Evolutionary conservation across 2,888 invertebrate genomes (phyloP).

Genomic region (Tachystola acroxantha): DNA sequence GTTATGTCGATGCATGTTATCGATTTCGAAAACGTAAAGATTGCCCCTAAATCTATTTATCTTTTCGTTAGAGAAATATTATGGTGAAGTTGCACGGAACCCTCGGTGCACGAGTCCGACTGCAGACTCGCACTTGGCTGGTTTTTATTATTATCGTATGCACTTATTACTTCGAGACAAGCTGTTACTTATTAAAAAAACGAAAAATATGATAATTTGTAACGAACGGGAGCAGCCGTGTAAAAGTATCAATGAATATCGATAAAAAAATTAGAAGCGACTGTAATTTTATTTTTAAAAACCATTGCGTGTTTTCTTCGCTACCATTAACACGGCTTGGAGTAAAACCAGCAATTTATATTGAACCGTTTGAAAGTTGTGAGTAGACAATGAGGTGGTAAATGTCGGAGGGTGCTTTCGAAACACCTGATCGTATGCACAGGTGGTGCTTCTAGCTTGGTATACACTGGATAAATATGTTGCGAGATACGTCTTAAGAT

Average conservation of each 20-base stretch:
- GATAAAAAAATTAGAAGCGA: background rate
- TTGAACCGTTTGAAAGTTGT: background rate
- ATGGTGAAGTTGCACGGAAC: no score
- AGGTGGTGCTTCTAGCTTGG: slow-evolving; percentile 36
- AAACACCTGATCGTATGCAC: slow-evolving; percentile 51
- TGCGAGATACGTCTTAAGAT: slow-evolving; percentile 28
- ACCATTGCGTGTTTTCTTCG: slow-evolving; percentile 13
- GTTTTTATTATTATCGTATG: background rate
- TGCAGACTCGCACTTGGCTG: no score
- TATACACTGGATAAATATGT: slow-evolving; percentile 22
- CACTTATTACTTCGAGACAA: background rate
- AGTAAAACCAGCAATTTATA: slow-evolving; percentile 19
- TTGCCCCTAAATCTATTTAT: no score
- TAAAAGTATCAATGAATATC: slow-evolving; percentile 42
- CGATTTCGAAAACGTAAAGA: no score
- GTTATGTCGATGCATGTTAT: no score
- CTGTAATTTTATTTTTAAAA: background rate
- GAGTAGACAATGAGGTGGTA: slow-evolving; percentile 10
- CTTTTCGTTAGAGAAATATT: no score
- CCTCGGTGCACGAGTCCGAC: no score
- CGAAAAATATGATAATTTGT: slow-evolving; percentile 27
- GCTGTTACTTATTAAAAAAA: background rate
- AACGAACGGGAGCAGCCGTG: slow-evolving; percentile 29
- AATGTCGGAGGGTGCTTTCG: slow-evolving; percentile 20
- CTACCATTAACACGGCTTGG: background rate